phyloP scores from a whole-genome alignment of 2,888 invertebrate species.

The Morpho deidamia region DNA sequence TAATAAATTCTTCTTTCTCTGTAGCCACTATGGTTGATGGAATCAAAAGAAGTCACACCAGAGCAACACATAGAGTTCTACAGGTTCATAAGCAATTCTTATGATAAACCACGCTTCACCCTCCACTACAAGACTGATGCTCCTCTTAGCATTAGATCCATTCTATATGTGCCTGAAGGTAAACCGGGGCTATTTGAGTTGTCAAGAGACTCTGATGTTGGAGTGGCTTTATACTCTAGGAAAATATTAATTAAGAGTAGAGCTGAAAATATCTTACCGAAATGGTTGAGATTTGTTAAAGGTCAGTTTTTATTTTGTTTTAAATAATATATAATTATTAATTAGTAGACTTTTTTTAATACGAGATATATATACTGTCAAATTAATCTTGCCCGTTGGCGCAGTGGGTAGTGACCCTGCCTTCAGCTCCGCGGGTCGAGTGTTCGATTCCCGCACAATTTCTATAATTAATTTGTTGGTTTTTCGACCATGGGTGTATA shows the following conservation, averaged over 20 bases:
- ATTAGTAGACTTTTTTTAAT: too few species aligned
- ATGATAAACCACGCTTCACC: slow-evolving; percentile 92
- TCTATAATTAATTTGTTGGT: too few species aligned
- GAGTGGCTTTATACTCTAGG: slow-evolving; percentile 93
- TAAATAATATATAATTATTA: too few species aligned
- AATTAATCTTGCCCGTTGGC: too few species aligned
- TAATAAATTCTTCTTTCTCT: slow-evolving; percentile 1
- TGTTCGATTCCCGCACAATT: too few species aligned
- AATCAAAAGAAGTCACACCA: slow-evolving; percentile 89
- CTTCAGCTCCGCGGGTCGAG: too few species aligned
- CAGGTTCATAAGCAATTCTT: slow-evolving; percentile 90
- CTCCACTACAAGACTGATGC: slow-evolving; percentile 96
- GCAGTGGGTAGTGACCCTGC: too few species aligned
- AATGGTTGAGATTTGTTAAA: slow-evolving; percentile 97
- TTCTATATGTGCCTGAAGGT: slow-evolving; percentile 96
- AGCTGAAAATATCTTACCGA: slow-evolving; percentile 93
- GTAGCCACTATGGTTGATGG: slow-evolving; percentile 96
- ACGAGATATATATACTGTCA: too few species aligned
- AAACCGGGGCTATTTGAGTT: slow-evolving; percentile 95
- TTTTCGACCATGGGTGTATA: too few species aligned
- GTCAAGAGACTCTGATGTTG: slow-evolving; percentile 89
- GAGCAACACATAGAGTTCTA: slow-evolving; percentile 97
- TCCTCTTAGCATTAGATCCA: slow-evolving; percentile 92
- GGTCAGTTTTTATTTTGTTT: slow-evolving; percentile 61
- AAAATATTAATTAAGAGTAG: slow-evolving; percentile 95